Evolutionary conservation across 2,888 invertebrate genomes (phyloP), one percentile per base, ranked within the genome.

Genomic region (Brenthis hecate): DNA sequence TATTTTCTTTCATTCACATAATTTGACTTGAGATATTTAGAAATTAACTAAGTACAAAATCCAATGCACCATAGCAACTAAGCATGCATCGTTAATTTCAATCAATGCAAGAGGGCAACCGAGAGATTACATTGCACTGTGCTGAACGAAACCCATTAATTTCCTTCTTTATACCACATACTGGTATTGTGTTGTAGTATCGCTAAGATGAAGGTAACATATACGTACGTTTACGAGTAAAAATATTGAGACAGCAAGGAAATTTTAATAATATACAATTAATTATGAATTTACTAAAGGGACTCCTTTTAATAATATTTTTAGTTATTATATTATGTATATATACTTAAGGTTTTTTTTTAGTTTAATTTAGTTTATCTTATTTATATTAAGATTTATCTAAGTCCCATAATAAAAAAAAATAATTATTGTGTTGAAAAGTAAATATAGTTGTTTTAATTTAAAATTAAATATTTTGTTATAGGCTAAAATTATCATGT

Each of bases 61-160:
- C 48, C 60, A 60, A 48, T 50, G 48, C 48, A 50, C 19, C 54
- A 19, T 55, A 19, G 11, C 16, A 61, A 60, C 36, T 43, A 53
- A 48, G 32, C 36, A 43, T 28, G 66, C 58, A 54, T 23, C 55
- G 50, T 66, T 60, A 61, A 66, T 66, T 60, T 60, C 61, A 66
- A 61, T 66, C 60, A 66, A 66, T 66, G 66, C 51, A 19, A 50
- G 53, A 51, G n/a, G n/a, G 51, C 8, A 60, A 32, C 48, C 32
- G 6, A 1, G 55, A 55, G 60, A 55, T 55, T 60, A 36, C 53
- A 53, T 43, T 55, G 36, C 60, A 13, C 16, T 55, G 66, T 54
- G 47, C 65, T 53, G 23, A 13, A 13, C 48, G 54, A 5, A 48
- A 53, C 28, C 47, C 43, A 66, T 53, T 53, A 23, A 47, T 61